Evolutionary conservation across 2,797 vertebrate species (phyloP).

Genomic region (Aphelocoma californica): DNA sequence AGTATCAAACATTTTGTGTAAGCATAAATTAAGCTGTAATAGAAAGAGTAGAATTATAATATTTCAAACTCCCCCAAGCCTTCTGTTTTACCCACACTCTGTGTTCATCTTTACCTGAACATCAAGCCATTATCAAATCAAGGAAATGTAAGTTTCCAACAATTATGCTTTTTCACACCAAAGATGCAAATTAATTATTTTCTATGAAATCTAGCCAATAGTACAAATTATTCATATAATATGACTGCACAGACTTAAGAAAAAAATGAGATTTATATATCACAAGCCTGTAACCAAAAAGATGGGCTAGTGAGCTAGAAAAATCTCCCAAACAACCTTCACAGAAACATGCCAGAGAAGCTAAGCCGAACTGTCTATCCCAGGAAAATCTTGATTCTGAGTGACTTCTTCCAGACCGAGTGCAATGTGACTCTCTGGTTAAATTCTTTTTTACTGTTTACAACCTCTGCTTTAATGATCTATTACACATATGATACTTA

Average conservation of each 20-base stretch:
- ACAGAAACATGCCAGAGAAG: background rate
- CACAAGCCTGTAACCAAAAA: background rate
- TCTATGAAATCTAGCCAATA: background rate
- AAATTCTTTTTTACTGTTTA: background rate
- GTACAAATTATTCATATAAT: background rate
- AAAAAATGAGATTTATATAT: background rate
- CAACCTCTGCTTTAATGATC: background rate
- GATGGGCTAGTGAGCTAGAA: background rate
- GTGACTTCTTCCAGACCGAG: background rate
- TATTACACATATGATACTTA: background rate
- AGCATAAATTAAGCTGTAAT: background rate
- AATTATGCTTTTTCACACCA: background rate
- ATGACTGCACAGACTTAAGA: background rate
- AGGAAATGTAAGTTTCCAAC: background rate
- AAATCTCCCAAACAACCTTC: background rate
- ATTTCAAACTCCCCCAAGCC: accelerated
- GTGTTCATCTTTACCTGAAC: background rate
- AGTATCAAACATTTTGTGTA: background rate
- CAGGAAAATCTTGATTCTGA: background rate
- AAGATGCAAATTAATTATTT: background rate
- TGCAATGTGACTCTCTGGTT: background rate
- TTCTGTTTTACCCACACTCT: background rate
- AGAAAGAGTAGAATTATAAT: background rate
- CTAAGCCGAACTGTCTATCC: background rate
- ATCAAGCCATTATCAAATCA: background rate